Conservation (phyloP, 1,140 invertebrate genomes). For the Tyrophagus putrescentiae region DNA sequence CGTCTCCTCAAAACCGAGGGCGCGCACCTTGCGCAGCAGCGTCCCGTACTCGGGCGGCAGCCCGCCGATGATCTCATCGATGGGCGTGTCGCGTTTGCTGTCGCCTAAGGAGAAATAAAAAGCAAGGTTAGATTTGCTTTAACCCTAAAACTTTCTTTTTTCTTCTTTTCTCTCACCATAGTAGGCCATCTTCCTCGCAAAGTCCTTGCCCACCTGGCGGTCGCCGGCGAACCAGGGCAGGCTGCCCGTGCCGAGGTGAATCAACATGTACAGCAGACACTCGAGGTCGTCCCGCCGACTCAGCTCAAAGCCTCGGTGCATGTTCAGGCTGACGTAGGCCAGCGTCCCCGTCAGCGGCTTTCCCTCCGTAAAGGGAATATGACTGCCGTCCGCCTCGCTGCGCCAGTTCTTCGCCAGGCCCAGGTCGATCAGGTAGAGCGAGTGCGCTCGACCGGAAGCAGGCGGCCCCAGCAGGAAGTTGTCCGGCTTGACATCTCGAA, state of each 20-base stretch:
- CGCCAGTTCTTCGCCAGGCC: slow-evolving; percentile 46
- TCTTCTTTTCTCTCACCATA: no score
- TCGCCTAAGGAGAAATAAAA: not conserved
- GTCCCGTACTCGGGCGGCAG: not conserved
- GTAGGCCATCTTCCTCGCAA: no score
- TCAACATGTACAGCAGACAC: slow-evolving; percentile 50
- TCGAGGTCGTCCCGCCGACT: slow-evolving; percentile 88
- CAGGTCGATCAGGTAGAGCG: slow-evolving; percentile 39
- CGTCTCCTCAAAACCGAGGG: not conserved
- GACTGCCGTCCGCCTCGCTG: slow-evolving; percentile 41
- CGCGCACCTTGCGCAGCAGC: not conserved
- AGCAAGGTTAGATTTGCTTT: not conserved
- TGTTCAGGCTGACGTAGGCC: slow-evolving; percentile 28
- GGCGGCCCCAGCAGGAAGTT: slow-evolving; percentile 12
- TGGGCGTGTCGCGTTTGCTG: not conserved
- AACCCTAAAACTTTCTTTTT: no score
- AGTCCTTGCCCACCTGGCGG: no score
- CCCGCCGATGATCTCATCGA: not conserved
- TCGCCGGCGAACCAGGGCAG: slow-evolving; percentile 52
- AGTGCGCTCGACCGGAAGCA: slow-evolving; percentile 39
- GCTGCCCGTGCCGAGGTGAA: slow-evolving; percentile 84
- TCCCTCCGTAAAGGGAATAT: slow-evolving; percentile 45
- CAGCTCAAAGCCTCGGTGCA: slow-evolving; percentile 27
- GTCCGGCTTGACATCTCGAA: slow-evolving; percentile 22
- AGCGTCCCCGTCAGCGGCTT: slow-evolving; percentile 46